Evolutionary conservation across 1,140 invertebrate species (phyloP).

Genomic region (Drosophila nannoptera): DNA sequence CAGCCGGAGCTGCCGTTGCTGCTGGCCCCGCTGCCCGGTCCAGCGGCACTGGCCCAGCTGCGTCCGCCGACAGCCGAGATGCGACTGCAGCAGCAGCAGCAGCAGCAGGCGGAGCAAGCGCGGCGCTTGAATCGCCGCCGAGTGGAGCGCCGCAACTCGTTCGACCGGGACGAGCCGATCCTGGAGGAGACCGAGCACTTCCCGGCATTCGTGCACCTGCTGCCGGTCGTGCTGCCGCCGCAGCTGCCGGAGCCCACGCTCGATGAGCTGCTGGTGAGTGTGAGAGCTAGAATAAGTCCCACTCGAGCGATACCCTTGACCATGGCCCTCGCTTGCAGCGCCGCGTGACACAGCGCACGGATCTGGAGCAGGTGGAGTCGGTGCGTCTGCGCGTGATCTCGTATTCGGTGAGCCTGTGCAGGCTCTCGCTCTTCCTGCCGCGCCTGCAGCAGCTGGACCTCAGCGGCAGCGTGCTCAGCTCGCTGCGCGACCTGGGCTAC

Average conservation of each 20-base stretch:
- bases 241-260: slow-evolving; percentile 80
- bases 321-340: slow-evolving; percentile 37
- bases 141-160: slow-evolving; percentile 54
- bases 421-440: slow-evolving; percentile 82
- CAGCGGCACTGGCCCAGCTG: slow-evolving; percentile 59
- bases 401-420: slow-evolving; percentile 82
- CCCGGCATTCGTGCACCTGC: slow-evolving; percentile 76
- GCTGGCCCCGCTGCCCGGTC: slow-evolving; percentile 50
- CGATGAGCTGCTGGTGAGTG: slow-evolving; percentile 81
- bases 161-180: slow-evolving; percentile 62
- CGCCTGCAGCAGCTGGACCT: slow-evolving; percentile 82
- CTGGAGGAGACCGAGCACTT: slow-evolving; percentile 65
- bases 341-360: slow-evolving; percentile 80
- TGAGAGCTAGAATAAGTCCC: not conserved
- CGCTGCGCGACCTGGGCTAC: slow-evolving; percentile 84
- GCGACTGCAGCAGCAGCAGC: slow-evolving; percentile 50
- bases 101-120: slow-evolving; percentile 30
- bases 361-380: slow-evolving; percentile 81
- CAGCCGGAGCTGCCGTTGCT: slow-evolving; percentile 61
- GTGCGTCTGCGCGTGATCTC: slow-evolving; percentile 83
- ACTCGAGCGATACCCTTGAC: not conserved
- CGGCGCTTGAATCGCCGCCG: slow-evolving; percentile 43
- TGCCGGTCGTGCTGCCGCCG: slow-evolving; percentile 81
- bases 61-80: slow-evolving; percentile 52
- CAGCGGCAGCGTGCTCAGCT: slow-evolving; percentile 83